Evolutionary conservation across 1,140 invertebrate species (phyloP), one percentile per base, ranked within the genome.

Genomic region (Drosophila sproati): DNA sequence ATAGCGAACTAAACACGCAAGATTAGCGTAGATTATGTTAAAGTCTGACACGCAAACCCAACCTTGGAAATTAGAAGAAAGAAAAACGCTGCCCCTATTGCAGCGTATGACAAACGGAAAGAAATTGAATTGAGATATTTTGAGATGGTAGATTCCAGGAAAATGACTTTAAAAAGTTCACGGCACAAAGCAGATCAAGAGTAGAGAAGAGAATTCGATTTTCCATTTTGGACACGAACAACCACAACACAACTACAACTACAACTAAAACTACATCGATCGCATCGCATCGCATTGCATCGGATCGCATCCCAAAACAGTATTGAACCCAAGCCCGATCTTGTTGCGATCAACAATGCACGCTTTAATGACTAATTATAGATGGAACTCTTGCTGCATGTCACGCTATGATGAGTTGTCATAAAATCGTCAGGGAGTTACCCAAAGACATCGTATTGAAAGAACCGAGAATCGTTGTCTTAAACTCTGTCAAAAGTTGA

Each of bases 331-430:
- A 39, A 51, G 39, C 7, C 39, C 39, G 54, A 68, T 67, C 72
- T 54, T 50, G 51, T 59, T 64, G 12, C 59, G 57, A 75, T 77
- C 77, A 56, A 89, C 85, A 88, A 89, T 89, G 81, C 85, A 81
- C 85, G 85, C 80, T 89, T 89, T 85, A 89, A 89, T 85, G 85
- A 66, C 85, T 89, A 89, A 89, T 89, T 89, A 89, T 89, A 85
- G 85, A 85, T 78, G 57, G 78, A 77, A 77, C 70, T 81, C n/a
- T 59, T 63, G 37, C 57, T 78, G 61, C 69, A 71, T 90, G 85
- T 89, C 85, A 89, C 78, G 85, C 85, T 85, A 89, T 89, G 85
- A 89, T 89, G 85, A 89, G 80, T 90, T 89, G 85, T 89, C 85
- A 89, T 89, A 89, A 89, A 89, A 90, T 89, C 72, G 81, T 85